A percentile compares a stretch with the other conserved stretches of the same genome.
Conservation (phyloP, 1,140 invertebrate species). For the Hyles euphorbiae region DNA sequence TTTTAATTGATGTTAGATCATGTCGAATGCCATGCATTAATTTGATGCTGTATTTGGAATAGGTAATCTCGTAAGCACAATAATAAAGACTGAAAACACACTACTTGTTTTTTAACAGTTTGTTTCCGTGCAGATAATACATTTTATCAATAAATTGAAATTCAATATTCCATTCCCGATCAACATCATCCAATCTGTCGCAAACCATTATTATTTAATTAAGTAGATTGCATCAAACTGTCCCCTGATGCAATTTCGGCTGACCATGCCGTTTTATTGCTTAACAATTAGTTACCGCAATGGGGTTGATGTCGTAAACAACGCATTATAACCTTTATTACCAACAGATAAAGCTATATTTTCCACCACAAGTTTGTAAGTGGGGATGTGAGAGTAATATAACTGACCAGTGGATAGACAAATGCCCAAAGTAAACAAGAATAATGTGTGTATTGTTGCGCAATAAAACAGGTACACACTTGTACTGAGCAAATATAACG, state of each 20-base stretch:
- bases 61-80: no score
- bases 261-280: constrained; percentile 61
- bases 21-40: not conserved
- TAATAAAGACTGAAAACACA: no score
- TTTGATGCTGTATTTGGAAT: no score
- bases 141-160: not conserved
- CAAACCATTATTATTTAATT: constrained; percentile 36
- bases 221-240: constrained; percentile 33
- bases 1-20: no score
- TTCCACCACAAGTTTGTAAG: not conserved
- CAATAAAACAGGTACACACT: constrained; percentile 2
- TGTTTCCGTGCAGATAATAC: not conserved
- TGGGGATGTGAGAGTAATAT: constrained; percentile 1
- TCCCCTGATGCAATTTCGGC: constrained; percentile 18
- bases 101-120: no score
- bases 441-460: constrained; percentile 1
- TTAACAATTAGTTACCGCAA: constrained; percentile 39
- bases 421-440: constrained; percentile 34
- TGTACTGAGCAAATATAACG: no score
- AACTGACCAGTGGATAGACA: constrained; percentile 31
- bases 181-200: constrained; percentile 15
- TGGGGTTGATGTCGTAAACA: constrained; percentile 13
- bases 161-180: not conserved
- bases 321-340: constrained; percentile 14
- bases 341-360: constrained; percentile 13